Percentiles rank a stretch among this genome's conserved stretches.
Conservation (phyloP, 2,797 vertebrate species). For the Rhincodon typus region DNA sequence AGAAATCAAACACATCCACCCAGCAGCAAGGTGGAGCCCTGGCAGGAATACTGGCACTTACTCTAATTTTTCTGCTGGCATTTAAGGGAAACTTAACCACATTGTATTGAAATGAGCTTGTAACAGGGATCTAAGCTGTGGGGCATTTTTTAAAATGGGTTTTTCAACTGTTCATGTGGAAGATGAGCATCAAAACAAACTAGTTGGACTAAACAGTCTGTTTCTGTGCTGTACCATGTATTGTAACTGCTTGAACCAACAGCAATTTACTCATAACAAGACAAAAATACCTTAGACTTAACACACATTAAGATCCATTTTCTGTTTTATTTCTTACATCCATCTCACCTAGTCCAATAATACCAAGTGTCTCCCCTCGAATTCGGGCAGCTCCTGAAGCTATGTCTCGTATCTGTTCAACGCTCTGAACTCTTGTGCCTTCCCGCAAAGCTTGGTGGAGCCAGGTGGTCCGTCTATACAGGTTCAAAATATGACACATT, state of each 20-base stretch:
- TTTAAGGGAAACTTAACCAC: not conserved
- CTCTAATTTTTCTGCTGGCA: not conserved
- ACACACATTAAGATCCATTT: conserved; percentile 41
- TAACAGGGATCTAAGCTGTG: not conserved
- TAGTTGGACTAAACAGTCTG: not conserved
- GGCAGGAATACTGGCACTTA: not conserved
- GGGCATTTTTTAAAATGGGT: not conserved
- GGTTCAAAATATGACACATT: conserved; percentile 92
- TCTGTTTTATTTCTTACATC: conserved; percentile 44
- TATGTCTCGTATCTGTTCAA: conserved; percentile 96
- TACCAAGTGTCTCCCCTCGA: conserved; percentile 89
- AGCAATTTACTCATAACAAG: not conserved
- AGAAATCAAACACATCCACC: not conserved
- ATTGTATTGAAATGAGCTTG: not conserved
- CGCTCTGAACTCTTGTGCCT: conserved; percentile 88
- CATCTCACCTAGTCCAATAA: conserved; percentile 85
- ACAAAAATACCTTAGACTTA: not conserved
- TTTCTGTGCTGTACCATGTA: not conserved
- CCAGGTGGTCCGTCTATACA: conserved; percentile 95
- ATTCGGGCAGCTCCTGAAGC: conserved; percentile 92
- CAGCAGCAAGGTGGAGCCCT: not conserved
- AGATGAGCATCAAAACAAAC: too few species aligned
- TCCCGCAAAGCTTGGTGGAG: conserved; percentile 92
- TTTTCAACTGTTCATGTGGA: not conserved
- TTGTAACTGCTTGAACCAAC: not conserved